These are phyloP conservation scores for Boleophthalmus pectinirostris DNA, from an alignment of 2,113 vertebrate species.

Conservation along the genomic window DNA sequence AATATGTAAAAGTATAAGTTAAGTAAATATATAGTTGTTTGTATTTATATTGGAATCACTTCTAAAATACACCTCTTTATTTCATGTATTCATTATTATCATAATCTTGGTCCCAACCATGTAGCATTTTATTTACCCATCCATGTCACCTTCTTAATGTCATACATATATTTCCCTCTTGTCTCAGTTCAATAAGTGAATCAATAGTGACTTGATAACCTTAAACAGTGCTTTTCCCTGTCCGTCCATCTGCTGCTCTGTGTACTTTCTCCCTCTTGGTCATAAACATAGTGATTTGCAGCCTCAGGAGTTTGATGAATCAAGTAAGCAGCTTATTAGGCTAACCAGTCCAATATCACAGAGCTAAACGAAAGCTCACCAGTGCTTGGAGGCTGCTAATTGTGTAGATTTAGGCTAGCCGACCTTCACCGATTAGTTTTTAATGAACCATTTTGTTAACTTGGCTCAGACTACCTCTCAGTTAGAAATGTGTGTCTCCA, in stretches of 20 bases:
- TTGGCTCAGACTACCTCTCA: constrained; percentile 58
- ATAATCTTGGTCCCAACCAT: not conserved
- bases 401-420: constrained; percentile 72
- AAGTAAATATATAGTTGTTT: too few relatives aligned
- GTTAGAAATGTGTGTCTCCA: constrained; percentile 43
- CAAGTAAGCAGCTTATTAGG: constrained; percentile 60
- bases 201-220: constrained; percentile 34
- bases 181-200: constrained; percentile 15
- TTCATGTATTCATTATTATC: too few relatives aligned
- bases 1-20: not conserved
- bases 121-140: not conserved
- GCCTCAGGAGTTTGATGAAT: constrained; percentile 56
- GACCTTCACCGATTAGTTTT: constrained; percentile 66
- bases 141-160: not conserved
- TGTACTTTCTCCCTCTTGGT: constrained; percentile 18
- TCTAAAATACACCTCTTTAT: too few relatives aligned
- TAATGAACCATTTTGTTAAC: constrained; percentile 68
- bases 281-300: constrained; percentile 32
- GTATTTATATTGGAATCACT: too few relatives aligned
- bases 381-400: constrained; percentile 66
- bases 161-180: not conserved
- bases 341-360: constrained; percentile 54
- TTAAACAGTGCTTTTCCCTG: constrained; percentile 18
- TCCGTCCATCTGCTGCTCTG: constrained; percentile 16
- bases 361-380: constrained; percentile 44